A percentile compares a stretch with the other conserved stretches of the same genome.
Conservation (phyloP, 2,888 invertebrate genomes). For the Rhopalosiphum nymphaeae region DNA sequence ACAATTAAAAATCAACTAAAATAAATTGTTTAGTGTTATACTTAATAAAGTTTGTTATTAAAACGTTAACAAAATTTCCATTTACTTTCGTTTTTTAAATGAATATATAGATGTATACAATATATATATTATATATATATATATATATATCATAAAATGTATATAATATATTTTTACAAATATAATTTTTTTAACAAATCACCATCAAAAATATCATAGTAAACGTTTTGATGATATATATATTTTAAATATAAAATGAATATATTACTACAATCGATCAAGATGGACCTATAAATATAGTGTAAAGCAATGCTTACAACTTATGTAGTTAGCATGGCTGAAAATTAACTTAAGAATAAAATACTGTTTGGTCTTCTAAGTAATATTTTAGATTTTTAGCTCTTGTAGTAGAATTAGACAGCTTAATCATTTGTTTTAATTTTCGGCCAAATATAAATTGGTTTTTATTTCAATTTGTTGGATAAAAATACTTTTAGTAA, state of each 20-base stretch:
- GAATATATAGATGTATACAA: not conserved
- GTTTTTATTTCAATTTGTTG: not conserved
- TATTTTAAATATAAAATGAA: not conserved
- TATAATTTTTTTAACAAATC: not conserved
- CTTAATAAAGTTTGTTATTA: not conserved
- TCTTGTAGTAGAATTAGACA: not conserved
- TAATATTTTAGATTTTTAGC: not conserved
- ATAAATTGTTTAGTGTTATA: not conserved
- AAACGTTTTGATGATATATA: not conserved
- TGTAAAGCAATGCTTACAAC: not conserved
- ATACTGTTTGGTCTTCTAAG: not conserved
- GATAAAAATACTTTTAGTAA: not conserved
- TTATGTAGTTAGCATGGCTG: not conserved
- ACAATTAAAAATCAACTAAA: not conserved
- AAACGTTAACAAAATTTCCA: not conserved
- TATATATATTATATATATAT: too few relatives aligned
- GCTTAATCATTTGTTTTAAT: not conserved
- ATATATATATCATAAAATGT: not conserved
- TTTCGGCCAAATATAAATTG: not conserved
- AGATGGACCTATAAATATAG: not conserved
- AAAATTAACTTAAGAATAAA: not conserved
- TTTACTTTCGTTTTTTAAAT: not conserved
- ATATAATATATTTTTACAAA: not conserved
- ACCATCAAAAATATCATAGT: not conserved
- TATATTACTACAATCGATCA: not conserved